Percentiles rank a stretch among this genome's conserved stretches.
phyloP scores from a whole-genome alignment of 2,113 vertebrate genomes.

The Stictonetta naevosa region DNA sequence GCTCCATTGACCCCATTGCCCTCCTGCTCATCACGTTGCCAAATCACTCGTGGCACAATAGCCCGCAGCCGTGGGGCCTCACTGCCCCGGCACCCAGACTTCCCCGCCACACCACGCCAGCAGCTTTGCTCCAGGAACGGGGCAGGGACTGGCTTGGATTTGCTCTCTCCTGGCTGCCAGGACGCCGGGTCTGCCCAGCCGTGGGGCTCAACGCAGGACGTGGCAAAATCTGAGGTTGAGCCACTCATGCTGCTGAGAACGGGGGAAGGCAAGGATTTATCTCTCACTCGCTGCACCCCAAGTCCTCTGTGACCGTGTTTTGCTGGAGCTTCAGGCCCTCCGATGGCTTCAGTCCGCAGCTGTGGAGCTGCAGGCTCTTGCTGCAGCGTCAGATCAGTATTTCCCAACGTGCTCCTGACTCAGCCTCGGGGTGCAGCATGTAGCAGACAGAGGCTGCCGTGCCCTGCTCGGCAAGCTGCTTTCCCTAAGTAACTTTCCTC shows the following conservation, averaged over 20 bases:
- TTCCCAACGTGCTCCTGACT: background rate
- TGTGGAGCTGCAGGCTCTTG: background rate
- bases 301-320: background rate
- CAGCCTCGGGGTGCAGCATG: background rate
- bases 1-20: background rate
- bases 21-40: background rate
- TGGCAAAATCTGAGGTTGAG: background rate
- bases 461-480: background rate
- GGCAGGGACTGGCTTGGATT: background rate
- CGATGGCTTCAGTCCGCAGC: background rate
- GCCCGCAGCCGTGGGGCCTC: fast-evolving
- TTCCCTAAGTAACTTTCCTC: background rate
- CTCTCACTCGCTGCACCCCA: background rate
- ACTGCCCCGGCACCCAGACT: background rate
- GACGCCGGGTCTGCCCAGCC: fast-evolving
- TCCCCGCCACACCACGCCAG: background rate
- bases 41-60: background rate
- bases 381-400: background rate
- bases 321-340: background rate
- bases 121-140: background rate
- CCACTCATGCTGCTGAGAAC: background rate
- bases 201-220: background rate
- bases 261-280: background rate
- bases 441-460: background rate
- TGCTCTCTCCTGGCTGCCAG: background rate